Evolutionary conservation across 2,113 vertebrate species (phyloP).

Genomic region (Phainopepla nitens): DNA sequence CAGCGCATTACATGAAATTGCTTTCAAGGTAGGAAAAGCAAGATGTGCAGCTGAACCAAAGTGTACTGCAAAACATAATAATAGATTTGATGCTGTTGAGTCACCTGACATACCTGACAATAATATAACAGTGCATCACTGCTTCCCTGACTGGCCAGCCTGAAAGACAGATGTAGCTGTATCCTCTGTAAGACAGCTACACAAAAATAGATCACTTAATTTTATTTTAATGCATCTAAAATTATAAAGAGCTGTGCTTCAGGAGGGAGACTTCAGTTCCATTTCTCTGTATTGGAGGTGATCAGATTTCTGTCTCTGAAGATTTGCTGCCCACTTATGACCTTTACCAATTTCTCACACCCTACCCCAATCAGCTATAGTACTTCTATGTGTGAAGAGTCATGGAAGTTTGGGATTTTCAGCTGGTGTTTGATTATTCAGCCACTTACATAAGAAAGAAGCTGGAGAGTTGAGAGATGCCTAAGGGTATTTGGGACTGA

Average conservation of each 20-base stretch:
- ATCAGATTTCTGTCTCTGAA: neutral
- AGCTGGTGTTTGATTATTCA: neutral
- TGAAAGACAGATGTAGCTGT: neutral
- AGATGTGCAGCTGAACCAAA: neutral
- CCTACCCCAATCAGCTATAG: neutral
- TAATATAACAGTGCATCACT: neutral
- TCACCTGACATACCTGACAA: neutral
- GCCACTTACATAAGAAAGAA: neutral
- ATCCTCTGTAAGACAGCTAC: neutral
- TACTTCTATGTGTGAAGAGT: neutral
- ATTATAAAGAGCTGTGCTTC: neutral
- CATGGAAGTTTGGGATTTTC: neutral
- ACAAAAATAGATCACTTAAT: neutral
- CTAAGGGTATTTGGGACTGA: neutral
- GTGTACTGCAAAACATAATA: neutral
- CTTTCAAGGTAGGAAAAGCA: neutral
- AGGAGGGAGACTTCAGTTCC: neutral
- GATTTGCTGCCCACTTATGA: neutral
- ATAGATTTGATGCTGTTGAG: neutral
- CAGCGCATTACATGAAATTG: neutral
- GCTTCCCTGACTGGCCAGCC: neutral
- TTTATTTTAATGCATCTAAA: neutral
- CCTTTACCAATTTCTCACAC: neutral
- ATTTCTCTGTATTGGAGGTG: neutral
- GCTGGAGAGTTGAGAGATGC: neutral